These are phyloP conservation scores for Campoletis sonorensis DNA, from an alignment of 1,140 invertebrate genomes.

Conservation along the genomic window DNA sequence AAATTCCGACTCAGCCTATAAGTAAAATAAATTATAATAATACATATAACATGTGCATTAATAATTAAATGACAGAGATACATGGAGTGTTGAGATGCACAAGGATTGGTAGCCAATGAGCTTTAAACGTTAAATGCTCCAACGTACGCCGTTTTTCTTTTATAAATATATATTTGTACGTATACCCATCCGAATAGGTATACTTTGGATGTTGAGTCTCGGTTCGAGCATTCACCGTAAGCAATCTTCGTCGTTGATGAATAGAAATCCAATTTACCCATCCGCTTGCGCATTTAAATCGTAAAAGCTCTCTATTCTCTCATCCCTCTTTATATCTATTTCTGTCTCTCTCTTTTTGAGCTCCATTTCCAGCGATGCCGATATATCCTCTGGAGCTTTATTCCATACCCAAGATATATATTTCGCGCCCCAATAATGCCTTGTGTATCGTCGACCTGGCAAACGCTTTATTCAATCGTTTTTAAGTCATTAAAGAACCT, in stretches of 20 bases:
- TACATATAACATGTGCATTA: too few relatives aligned
- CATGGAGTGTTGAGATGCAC: neutral
- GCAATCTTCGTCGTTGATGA: slow-evolving; percentile 7
- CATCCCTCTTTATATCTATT: neutral
- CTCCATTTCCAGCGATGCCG: too few relatives aligned
- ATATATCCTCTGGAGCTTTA: too few relatives aligned
- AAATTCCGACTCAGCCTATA: too few relatives aligned
- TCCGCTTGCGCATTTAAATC: slow-evolving; percentile 7
- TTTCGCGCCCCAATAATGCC: too few relatives aligned
- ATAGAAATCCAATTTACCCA: neutral
- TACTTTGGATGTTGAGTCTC: neutral
- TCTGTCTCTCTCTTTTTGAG: neutral
- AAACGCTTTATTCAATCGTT: too few relatives aligned
- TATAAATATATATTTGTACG: neutral
- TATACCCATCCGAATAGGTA: neutral
- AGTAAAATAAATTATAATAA: too few relatives aligned
- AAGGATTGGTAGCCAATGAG: neutral
- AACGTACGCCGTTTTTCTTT: neutral
- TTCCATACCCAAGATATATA: too few relatives aligned
- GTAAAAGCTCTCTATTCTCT: neutral
- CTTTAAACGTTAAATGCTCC: neutral
- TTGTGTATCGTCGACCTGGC: too few relatives aligned
- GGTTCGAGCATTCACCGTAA: neutral
- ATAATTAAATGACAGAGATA: neutral
- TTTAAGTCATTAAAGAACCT: too few relatives aligned